Percentiles rank a stretch among this genome's conserved stretches.
These are phyloP conservation scores for Scaptodrosophila lebanonensis DNA, from an alignment of 1,140 invertebrate genomes.

Conservation along the genomic window DNA sequence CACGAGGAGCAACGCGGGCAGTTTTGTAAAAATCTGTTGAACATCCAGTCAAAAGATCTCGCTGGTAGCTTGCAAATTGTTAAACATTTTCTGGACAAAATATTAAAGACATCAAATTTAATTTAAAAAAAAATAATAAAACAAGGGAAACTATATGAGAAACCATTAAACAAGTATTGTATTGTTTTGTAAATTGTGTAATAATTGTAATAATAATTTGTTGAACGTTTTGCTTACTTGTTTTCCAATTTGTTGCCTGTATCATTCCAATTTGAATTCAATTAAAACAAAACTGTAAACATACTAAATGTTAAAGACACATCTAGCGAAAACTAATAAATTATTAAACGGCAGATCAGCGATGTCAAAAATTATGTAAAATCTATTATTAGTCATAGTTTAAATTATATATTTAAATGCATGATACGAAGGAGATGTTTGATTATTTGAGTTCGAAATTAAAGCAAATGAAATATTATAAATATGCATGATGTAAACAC, in stretches of 20 bases:
- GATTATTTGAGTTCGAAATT: too few species aligned
- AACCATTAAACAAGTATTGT: conserved; percentile 20
- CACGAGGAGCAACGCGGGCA: too few species aligned
- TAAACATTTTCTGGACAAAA: too few species aligned
- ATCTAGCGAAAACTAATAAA: conserved; percentile 41
- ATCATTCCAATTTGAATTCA: conserved; percentile 53
- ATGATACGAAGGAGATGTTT: conserved; percentile 48
- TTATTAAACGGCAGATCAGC: conserved; percentile 38
- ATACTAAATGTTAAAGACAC: conserved; percentile 41
- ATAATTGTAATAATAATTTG: conserved; percentile 2
- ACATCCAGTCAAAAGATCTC: too few species aligned
- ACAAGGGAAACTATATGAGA: not conserved
- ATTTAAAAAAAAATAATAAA: too few species aligned
- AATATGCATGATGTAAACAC: conserved; percentile 70
- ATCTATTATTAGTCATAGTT: conserved; percentile 74
- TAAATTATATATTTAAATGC: conserved; percentile 75
- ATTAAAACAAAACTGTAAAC: conserved; percentile 26
- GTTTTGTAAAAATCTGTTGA: too few species aligned
- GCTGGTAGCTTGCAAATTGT: too few species aligned
- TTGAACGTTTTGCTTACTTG: conserved; percentile 39
- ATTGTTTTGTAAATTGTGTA: conserved; percentile 27
- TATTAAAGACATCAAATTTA: too few species aligned
- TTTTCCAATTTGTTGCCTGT: conserved; percentile 47
- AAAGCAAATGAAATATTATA: conserved; percentile 44
- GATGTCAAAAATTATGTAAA: conserved; percentile 50